phyloP scores from a whole-genome alignment of 2,888 invertebrate species.

The Mactromeris polynyma region DNA sequence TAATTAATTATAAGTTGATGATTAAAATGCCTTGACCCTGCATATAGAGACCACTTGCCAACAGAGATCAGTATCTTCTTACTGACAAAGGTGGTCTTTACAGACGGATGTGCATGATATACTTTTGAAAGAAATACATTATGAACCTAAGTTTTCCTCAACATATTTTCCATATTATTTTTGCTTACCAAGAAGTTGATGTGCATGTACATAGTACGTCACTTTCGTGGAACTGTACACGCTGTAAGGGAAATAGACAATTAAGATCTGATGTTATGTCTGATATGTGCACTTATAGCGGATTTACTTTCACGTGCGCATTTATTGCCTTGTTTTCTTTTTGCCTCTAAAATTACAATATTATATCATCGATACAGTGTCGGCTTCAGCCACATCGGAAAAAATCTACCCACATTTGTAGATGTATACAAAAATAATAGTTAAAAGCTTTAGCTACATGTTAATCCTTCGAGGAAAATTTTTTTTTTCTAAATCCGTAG shows the following conservation, averaged over 20 bases:
- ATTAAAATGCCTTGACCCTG: neutral
- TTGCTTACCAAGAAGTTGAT: neutral
- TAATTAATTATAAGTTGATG: neutral
- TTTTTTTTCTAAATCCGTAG: neutral
- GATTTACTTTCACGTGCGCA: neutral
- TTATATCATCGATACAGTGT: too few species aligned
- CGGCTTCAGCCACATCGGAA: too few species aligned
- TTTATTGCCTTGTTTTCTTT: too few species aligned
- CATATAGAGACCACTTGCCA: neutral
- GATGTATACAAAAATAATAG: neutral
- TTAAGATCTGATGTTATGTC: neutral
- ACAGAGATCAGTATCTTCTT: neutral
- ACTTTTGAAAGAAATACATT: neutral
- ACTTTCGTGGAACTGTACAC: neutral
- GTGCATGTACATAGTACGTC: neutral
- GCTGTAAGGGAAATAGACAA: neutral
- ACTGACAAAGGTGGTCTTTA: neutral
- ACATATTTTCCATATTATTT: too few species aligned
- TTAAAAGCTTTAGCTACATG: neutral
- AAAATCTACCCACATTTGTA: too few species aligned
- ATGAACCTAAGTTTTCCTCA: too few species aligned
- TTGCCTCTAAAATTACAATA: too few species aligned
- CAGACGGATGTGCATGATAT: neutral
- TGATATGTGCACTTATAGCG: neutral
- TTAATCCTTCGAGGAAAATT: neutral